A percentile compares a stretch with the other conserved stretches of the same genome.
Evolutionary conservation across 2,113 vertebrate genomes (phyloP).

Genomic region (Sturnus vulgaris): DNA sequence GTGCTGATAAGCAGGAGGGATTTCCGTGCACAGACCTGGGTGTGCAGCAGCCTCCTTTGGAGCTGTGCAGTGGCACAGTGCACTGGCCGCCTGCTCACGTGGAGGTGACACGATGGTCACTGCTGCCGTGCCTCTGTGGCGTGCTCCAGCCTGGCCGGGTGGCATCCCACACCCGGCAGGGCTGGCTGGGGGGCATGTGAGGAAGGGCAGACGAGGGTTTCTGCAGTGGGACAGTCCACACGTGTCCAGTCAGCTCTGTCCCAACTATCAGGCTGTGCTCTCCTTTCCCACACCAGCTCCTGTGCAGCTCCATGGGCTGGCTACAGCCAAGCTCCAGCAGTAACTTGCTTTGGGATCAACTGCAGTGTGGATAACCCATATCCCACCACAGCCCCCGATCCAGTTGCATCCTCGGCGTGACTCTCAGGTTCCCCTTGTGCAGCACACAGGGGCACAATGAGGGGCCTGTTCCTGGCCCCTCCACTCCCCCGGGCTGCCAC

Average conservation of each 20-base stretch:
- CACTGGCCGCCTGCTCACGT: background rate
- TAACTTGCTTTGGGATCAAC: fast-evolving
- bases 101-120: fast-evolving
- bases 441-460: background rate
- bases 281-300: background rate
- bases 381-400: background rate
- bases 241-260: fast-evolving
- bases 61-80: fast-evolving
- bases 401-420: fast-evolving
- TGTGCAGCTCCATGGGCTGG: fast-evolving
- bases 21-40: fast-evolving
- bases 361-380: fast-evolving
- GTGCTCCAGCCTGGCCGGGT: fast-evolving
- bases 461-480: background rate
- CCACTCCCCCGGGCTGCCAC: background rate
- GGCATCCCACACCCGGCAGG: fast-evolving
- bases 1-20: fast-evolving
- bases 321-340: background rate
- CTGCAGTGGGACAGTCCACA: fast-evolving
- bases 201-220: background rate
- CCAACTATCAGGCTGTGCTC: fast-evolving
- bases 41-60: fast-evolving
- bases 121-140: fast-evolving
- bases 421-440: constrained; percentile 3
- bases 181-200: fast-evolving